phyloP scores from a whole-genome alignment of 1,140 invertebrate genomes.

The Olivierus martensii region DNA sequence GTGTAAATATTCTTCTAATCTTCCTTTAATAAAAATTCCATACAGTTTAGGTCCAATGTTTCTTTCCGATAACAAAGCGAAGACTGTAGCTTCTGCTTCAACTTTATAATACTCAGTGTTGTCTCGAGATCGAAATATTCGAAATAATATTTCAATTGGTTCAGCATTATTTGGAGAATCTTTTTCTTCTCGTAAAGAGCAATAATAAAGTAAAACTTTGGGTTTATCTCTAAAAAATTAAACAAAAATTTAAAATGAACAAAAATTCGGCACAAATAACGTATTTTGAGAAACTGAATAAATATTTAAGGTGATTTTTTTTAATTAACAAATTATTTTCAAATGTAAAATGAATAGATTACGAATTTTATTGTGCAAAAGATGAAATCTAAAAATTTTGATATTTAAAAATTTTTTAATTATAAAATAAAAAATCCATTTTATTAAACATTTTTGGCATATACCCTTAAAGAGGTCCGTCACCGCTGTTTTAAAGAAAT shows the following conservation, averaged over 20 bases:
- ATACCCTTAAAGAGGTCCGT: too few relatives aligned
- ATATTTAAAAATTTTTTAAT: too few relatives aligned
- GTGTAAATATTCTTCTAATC: slow-evolving; percentile 91
- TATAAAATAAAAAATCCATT: too few relatives aligned
- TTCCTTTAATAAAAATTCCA: slow-evolving; percentile 85
- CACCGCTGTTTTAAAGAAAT: too few relatives aligned
- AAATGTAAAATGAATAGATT: slow-evolving; percentile 25
- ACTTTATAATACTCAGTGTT: slow-evolving; percentile 60
- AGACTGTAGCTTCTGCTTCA: slow-evolving; percentile 85
- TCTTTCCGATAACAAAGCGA: slow-evolving; percentile 80
- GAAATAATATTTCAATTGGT: slow-evolving; percentile 56
- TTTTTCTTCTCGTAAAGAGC: slow-evolving; percentile 33
- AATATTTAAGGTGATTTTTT: too few relatives aligned
- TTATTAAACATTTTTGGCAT: too few relatives aligned
- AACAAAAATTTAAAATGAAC: slow-evolving; percentile 22
- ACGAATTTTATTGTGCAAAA: not conserved
- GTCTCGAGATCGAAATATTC: slow-evolving; percentile 66
- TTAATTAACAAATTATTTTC: not conserved
- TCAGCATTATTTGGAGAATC: slow-evolving; percentile 29
- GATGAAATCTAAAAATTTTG: not conserved
- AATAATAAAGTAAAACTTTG: slow-evolving; percentile 41
- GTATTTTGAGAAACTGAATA: not conserved
- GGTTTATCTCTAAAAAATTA: slow-evolving; percentile 48
- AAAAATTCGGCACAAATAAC: too few relatives aligned
- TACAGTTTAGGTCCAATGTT: slow-evolving; percentile 83